Conservation (phyloP, 2,888 invertebrate species). For the Danaus chrysippus region DNA sequence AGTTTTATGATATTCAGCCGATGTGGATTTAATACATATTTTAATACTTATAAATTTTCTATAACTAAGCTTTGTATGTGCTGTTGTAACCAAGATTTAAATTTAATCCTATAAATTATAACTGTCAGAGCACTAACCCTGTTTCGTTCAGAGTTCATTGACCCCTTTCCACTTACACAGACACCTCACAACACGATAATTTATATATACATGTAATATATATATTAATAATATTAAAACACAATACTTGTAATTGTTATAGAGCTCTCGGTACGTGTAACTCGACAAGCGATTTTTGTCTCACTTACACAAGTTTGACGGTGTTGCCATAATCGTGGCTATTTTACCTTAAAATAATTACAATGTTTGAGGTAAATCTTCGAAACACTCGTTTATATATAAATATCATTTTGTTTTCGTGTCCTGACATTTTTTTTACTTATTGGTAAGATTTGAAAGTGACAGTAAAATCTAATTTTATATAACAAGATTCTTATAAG, state of each 20-base stretch:
- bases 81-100: no score
- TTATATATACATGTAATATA: conserved; percentile 41
- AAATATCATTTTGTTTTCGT: no score
- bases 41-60: no score
- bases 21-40: no score
- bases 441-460: no score
- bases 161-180: conserved; percentile 40
- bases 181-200: conserved; percentile 1
- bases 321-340: conserved; percentile 23
- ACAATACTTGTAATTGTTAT: conserved; percentile 43
- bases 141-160: conserved; percentile 50
- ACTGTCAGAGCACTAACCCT: conserved; percentile 1
- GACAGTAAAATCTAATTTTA: no score
- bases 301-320: conserved; percentile 53
- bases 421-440: no score
- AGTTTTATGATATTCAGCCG: no score
- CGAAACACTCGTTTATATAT: no score
- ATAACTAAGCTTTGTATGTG: no score
- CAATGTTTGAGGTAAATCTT: background rate
- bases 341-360: background rate
- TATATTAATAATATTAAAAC: conserved; percentile 62
- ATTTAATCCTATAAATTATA: background rate
- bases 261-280: conserved; percentile 44
- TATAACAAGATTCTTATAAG: no score
- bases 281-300: conserved; percentile 60